A percentile compares a stretch with the other conserved stretches of the same genome.
Evolutionary conservation across 2,797 vertebrate species (phyloP).

Genomic region (Pagetopsis macropterus): DNA sequence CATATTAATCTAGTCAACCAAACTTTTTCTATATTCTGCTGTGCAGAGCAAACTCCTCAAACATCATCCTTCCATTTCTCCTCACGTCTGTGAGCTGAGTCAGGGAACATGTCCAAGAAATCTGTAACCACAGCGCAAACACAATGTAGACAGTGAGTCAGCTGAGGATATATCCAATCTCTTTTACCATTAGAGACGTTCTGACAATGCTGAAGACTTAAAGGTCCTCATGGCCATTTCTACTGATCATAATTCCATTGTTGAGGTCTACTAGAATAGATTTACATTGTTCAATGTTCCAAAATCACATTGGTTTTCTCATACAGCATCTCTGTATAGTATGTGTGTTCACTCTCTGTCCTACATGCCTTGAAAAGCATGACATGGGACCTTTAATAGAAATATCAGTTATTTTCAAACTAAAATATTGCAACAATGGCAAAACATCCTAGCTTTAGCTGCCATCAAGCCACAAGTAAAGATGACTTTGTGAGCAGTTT

Average conservation of each 20-base stretch:
- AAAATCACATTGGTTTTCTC: no score
- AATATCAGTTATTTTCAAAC: constrained; percentile 7
- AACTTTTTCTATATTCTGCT: neutral
- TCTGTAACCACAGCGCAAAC: neutral
- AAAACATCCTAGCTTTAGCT: constrained; percentile 19
- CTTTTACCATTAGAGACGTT: neutral
- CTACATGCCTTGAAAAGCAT: no score
- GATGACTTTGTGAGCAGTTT: constrained; percentile 30
- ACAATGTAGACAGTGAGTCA: constrained; percentile 1
- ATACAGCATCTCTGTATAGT: no score
- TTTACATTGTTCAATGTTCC: no score
- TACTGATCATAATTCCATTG: no score
- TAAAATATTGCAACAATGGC: constrained; percentile 15
- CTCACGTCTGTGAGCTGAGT: constrained; percentile 19
- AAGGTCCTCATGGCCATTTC: no score
- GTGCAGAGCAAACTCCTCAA: neutral
- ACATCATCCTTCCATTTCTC: constrained; percentile 9
- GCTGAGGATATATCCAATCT: neutral
- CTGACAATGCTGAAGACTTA: constrained; percentile 10
- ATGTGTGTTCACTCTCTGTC: no score
- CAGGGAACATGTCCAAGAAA: constrained; percentile 13
- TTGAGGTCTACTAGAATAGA: no score
- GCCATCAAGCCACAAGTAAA: constrained; percentile 13
- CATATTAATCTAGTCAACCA: neutral
- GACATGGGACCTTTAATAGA: neutral